Conservation (phyloP, 2,113 vertebrate species). For the Natator depressus region DNA sequence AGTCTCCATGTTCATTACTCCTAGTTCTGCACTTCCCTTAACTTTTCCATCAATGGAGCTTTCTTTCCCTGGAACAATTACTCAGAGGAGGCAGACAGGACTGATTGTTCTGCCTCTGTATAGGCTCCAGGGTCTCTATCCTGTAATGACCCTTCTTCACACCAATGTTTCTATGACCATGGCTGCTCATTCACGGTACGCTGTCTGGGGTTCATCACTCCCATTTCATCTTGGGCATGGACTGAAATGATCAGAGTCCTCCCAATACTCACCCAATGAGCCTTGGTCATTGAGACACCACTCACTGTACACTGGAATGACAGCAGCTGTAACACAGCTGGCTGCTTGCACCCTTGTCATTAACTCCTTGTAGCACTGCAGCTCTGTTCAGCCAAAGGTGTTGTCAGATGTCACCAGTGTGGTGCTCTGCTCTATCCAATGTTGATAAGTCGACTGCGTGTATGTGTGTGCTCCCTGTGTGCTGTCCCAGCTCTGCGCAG, state of each 20-base stretch:
- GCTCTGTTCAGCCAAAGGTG: too few species aligned
- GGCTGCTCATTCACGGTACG: background rate
- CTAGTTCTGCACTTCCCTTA: too few species aligned
- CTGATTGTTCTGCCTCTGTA: background rate
- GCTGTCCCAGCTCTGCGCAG: too few species aligned
- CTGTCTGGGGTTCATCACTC: background rate
- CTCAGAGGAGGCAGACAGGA: background rate
- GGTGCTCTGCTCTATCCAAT: too few species aligned
- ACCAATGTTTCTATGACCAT: background rate
- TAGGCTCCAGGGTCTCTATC: background rate
- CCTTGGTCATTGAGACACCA: too few species aligned
- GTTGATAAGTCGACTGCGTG: too few species aligned
- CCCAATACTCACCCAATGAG: background rate
- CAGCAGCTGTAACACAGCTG: background rate
- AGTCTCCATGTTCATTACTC: too few species aligned
- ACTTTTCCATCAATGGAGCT: too few species aligned
- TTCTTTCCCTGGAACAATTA: too few species aligned
- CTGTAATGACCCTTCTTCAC: background rate
- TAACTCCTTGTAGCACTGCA: background rate
- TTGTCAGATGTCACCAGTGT: too few species aligned
- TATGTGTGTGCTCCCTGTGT: too few species aligned
- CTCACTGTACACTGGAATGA: background rate
- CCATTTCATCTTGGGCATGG: background rate
- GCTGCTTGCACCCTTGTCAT: background rate
- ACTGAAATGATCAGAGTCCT: background rate